Base-by-base conservation (phyloP, 2,888 invertebrate genomes). In the Athripsodes cinereus region DNA sequence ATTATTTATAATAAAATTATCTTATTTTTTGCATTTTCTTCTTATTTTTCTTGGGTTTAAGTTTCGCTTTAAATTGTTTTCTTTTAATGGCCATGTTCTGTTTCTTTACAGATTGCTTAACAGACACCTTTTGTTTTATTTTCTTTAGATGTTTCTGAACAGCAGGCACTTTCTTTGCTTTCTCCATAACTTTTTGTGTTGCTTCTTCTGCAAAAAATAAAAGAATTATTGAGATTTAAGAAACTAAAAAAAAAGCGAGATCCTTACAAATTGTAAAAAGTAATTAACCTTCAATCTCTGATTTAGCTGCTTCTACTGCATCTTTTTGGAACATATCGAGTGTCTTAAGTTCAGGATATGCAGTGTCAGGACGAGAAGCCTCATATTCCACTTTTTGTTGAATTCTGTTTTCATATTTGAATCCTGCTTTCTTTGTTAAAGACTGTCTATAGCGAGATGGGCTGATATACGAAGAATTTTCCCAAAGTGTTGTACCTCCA, bases 401-500 rank as follows among this genome's bases (percentile, higher is more conserved):
- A 57, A 93, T 76, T 67, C 88, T 82, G 66, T 87, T 85, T 34
- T 87, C 78, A 71, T 96, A 96, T 69, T 91, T 88, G 59, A 82
- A 80, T 46, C 85, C 86, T 62, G 86, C 85, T 58, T 81, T 79
- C 69, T 84, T 83, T 49, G 81, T 84, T 53, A 88, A 68, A 52
- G 85, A 80, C 69, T 88, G 86, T 20, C 95, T 83, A 67, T 88
- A 83, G 81, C 86, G 87, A 52, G 95, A 88, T 16, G 98, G 98
- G 62, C 95, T 92, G 0, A 95, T 79, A 74, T 95, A 99, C 66
- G 86, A 77, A 1, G 92, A 84, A 79, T 99, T 99, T 69, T 95
- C 91, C 91, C 96, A 99, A 55, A 99, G 74, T 20, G 94, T 86
- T 59, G 85, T 80, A 2, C 97, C 98, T 60, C 91, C 88, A 77